Percentiles rank a stretch among this genome's conserved stretches.
These are phyloP conservation scores for Epistrophe grossulariae DNA, from an alignment of 2,888 invertebrate species.

Conservation along the genomic window DNA sequence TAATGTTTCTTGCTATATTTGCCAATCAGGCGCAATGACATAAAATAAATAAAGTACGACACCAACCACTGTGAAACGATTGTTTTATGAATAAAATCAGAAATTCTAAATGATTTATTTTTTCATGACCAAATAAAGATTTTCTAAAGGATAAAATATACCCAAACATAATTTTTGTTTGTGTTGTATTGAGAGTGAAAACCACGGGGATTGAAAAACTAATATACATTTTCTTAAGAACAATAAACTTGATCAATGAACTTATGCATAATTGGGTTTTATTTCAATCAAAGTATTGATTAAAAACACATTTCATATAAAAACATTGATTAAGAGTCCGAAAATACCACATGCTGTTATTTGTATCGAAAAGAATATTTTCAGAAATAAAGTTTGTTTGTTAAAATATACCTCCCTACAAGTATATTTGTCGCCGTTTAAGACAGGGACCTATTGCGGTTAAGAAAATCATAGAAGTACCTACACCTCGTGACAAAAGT, in stretches of 20 bases:
- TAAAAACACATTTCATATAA: background rate
- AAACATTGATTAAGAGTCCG: background rate
- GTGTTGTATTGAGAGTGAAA: background rate
- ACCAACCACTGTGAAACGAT: background rate
- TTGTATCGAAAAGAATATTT: too few species aligned
- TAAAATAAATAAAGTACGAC: background rate
- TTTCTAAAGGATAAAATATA: background rate
- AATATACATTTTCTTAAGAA: background rate
- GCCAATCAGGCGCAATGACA: conserved; percentile 32
- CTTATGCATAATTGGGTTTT: background rate
- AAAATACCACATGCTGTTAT: too few species aligned
- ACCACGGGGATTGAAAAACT: background rate
- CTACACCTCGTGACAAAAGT: too few species aligned
- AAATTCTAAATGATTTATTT: background rate
- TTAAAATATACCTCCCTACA: too few species aligned
- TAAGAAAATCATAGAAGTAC: too few species aligned
- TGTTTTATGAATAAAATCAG: background rate
- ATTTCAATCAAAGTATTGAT: background rate
- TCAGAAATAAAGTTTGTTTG: too few species aligned
- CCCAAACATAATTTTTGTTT: background rate
- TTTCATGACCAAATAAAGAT: background rate
- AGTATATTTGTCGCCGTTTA: too few species aligned
- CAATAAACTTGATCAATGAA: background rate
- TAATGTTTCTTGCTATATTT: conserved; percentile 47
- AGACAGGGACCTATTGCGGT: too few species aligned